Conservation (phyloP, 2,797 vertebrate genomes). For the Pyrocephalus nanus region DNA sequence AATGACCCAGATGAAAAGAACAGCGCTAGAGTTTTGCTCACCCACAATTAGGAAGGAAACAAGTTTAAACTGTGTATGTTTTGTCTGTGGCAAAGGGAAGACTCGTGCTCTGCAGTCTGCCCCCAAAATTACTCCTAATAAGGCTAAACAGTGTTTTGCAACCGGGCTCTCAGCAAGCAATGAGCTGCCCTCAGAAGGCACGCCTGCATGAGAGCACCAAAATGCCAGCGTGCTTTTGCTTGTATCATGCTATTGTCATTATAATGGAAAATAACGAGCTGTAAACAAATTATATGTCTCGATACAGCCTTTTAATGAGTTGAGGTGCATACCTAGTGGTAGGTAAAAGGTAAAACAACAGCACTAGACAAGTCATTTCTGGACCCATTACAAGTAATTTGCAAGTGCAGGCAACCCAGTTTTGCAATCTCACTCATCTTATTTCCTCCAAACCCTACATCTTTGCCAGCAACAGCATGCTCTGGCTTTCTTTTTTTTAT, state of each 20-base stretch:
- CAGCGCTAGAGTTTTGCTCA: not conserved
- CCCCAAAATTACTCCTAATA: not conserved
- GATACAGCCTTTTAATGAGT: not conserved
- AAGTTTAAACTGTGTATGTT: not conserved
- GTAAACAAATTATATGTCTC: slow-evolving; percentile 33
- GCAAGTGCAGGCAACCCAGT: slow-evolving; percentile 1
- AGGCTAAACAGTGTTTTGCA: not conserved
- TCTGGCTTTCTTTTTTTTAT: not conserved
- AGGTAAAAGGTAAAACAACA: slow-evolving; percentile 56
- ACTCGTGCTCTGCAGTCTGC: not conserved
- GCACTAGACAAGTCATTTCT: slow-evolving; percentile 28
- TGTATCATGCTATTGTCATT: slow-evolving; percentile 23
- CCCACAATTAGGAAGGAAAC: not conserved
- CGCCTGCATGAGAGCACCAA: not conserved
- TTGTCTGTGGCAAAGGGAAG: not conserved
- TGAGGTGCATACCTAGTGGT: slow-evolving; percentile 15
- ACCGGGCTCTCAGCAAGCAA: not conserved
- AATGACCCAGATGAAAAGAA: not conserved
- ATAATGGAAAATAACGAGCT: not conserved
- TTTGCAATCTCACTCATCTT: slow-evolving; percentile 34
- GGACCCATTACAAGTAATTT: slow-evolving; percentile 21
- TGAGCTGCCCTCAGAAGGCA: not conserved
- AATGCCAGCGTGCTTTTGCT: not conserved
- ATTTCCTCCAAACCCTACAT: not conserved
- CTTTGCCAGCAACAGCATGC: not conserved